Evolutionary conservation across 1,140 invertebrate genomes (phyloP).

Genomic region (Pogonognathellus flavescens): DNA sequence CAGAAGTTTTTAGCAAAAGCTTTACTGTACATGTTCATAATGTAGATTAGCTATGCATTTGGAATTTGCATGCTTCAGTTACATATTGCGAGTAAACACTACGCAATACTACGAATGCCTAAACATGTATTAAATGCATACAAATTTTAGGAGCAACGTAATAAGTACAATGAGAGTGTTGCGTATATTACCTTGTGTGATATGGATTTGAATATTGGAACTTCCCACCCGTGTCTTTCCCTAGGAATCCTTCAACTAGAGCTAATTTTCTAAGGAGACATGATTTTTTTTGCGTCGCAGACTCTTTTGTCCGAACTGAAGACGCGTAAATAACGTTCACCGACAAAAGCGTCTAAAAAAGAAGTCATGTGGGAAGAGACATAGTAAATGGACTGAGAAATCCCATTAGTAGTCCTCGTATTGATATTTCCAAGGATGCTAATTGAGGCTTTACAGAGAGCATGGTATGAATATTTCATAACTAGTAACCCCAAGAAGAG

Average conservation of each 20-base stretch:
- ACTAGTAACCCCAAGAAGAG: neutral
- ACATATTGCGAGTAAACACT: no score
- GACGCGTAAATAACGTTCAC: neutral
- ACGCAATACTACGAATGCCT: no score
- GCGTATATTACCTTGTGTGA: no score
- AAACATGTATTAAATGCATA: no score
- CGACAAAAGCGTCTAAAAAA: neutral
- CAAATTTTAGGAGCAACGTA: no score
- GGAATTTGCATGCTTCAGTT: no score
- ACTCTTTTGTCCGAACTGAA: conserved; percentile 6
- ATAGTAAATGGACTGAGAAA: neutral
- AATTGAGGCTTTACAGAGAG: conserved; percentile 34
- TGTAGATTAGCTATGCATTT: no score
- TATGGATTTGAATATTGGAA: no score
- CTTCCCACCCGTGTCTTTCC: neutral
- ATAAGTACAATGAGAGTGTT: no score
- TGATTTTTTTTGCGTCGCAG: neutral
- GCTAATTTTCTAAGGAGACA: conserved; percentile 3
- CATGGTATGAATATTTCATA: conserved; percentile 22
- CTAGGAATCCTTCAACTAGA: conserved; percentile 2
- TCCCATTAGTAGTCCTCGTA: conserved; percentile 17
- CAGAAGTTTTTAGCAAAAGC: no score
- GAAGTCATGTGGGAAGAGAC: neutral
- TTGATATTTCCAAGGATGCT: conserved; percentile 33
- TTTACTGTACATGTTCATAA: no score